Percentiles rank a stretch among this genome's conserved stretches.
Conservation (phyloP, 2,113 vertebrate genomes). For the Peromyscus maniculatus region DNA sequence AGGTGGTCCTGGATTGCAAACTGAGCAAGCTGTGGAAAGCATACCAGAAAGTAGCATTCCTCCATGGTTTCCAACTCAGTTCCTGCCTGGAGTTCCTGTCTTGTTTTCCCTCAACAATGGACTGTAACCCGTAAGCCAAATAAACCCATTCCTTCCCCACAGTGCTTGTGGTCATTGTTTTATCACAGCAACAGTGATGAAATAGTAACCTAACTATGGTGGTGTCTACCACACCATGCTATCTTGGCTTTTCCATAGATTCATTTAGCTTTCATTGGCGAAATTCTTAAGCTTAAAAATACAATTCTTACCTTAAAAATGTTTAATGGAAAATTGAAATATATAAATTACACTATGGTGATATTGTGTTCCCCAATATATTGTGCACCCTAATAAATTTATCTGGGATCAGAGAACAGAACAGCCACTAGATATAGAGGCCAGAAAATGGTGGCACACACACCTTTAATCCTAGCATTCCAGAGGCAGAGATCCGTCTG, state of each 20-base stretch:
- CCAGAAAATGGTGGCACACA: too few relatives aligned
- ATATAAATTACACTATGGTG: neutral
- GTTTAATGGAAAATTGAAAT: neutral
- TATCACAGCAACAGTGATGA: neutral
- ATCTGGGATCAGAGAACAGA: too few relatives aligned
- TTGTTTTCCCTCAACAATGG: neutral
- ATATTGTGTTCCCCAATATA: too few relatives aligned
- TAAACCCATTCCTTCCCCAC: neutral
- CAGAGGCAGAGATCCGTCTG: too few relatives aligned
- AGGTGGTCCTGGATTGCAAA: neutral
- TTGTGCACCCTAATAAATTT: too few relatives aligned
- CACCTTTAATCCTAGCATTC: too few relatives aligned
- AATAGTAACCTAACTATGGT: neutral
- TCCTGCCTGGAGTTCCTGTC: neutral
- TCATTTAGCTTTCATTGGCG: constrained; percentile 1
- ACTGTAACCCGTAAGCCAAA: neutral
- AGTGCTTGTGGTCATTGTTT: neutral
- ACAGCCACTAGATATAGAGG: too few relatives aligned
- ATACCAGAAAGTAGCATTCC: neutral
- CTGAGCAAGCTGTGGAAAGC: neutral
- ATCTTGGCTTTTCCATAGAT: constrained; percentile 27
- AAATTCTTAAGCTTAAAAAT: constrained; percentile 25
- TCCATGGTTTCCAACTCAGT: neutral
- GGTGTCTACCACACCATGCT: neutral
- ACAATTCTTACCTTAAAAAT: constrained; percentile 4